These are phyloP conservation scores for Pristionchus fissidentatus DNA, from an alignment of 2,888 invertebrate species.

Conservation along the genomic window DNA sequence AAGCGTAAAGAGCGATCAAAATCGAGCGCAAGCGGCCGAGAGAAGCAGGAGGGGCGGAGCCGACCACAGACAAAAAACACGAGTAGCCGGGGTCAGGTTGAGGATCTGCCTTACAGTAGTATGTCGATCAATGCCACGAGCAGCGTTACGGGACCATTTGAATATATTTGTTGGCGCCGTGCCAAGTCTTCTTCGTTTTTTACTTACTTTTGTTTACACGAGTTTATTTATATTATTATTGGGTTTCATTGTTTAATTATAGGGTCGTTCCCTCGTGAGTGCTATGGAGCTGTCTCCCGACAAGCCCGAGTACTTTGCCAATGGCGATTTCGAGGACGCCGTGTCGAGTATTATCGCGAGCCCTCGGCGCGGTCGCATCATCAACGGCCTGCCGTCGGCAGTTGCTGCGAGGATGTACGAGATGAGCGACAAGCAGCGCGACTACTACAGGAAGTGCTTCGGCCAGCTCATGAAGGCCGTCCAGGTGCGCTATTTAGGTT, in stretches of 20 bases:
- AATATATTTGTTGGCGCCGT: neutral
- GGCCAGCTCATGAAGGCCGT: constrained; percentile 65
- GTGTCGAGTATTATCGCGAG: constrained; percentile 61
- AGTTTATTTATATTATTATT: neutral
- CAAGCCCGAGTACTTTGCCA: constrained; percentile 63
- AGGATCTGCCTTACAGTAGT: constrained; percentile 5
- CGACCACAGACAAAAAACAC: neutral
- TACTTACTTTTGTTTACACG: neutral
- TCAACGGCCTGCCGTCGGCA: constrained; percentile 37
- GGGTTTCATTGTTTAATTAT: neutral
- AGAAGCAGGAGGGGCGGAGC: constrained; percentile 22
- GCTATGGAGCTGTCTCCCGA: constrained; percentile 48
- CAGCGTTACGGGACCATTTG: neutral
- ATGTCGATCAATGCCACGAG: neutral
- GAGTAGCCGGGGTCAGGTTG: constrained; percentile 6
- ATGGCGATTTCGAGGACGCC: constrained; percentile 64
- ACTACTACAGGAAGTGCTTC: constrained; percentile 73
- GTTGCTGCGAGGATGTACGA: constrained; percentile 57
- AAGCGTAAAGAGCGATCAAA: neutral
- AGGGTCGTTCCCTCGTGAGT: neutral
- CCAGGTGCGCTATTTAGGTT: constrained; percentile 50
- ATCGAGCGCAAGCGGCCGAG: neutral
- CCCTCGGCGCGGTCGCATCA: constrained; percentile 37
- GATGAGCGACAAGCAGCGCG: constrained; percentile 70
- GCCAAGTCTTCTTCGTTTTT: neutral